Percentiles rank a stretch among this genome's conserved stretches.
Evolutionary conservation across 2,888 invertebrate genomes (phyloP).

Genomic region (Vesta saturnalis): DNA sequence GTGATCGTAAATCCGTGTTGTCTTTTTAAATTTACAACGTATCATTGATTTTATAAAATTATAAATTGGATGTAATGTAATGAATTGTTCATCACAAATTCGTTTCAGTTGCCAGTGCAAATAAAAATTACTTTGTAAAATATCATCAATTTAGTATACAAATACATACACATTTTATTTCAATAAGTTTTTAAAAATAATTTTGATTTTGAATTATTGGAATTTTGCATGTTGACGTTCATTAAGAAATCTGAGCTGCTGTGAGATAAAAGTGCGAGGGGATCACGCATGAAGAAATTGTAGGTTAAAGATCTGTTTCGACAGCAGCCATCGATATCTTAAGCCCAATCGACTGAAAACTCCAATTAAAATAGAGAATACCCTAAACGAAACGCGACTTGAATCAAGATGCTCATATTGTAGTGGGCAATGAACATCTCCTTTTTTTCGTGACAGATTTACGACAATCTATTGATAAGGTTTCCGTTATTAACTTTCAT

Average conservation of each 20-base stretch:
- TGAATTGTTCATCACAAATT: no score
- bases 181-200: background rate
- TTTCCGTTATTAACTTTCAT: constrained; percentile 11
- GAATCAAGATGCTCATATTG: constrained; percentile 35
- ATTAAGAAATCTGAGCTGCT: constrained; percentile 44
- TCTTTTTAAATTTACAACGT: no score
- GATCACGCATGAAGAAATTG: constrained; percentile 48
- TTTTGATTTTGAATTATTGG: background rate
- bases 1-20: no score
- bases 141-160: no score
- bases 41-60: no score
- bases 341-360: constrained; percentile 56
- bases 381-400: constrained; percentile 33
- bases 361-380: constrained; percentile 52
- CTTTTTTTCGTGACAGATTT: constrained; percentile 16
- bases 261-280: constrained; percentile 42
- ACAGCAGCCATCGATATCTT: constrained; percentile 52
- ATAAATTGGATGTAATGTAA: no score
- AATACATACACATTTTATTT: no score
- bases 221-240: constrained; percentile 31
- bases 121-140: no score
- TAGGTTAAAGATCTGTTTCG: constrained; percentile 50
- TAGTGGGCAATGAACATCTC: constrained; percentile 23
- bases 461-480: constrained; percentile 6
- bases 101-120: no score